Conservation (phyloP, 2,888 invertebrate species). For the Phymatocera aterrima region DNA sequence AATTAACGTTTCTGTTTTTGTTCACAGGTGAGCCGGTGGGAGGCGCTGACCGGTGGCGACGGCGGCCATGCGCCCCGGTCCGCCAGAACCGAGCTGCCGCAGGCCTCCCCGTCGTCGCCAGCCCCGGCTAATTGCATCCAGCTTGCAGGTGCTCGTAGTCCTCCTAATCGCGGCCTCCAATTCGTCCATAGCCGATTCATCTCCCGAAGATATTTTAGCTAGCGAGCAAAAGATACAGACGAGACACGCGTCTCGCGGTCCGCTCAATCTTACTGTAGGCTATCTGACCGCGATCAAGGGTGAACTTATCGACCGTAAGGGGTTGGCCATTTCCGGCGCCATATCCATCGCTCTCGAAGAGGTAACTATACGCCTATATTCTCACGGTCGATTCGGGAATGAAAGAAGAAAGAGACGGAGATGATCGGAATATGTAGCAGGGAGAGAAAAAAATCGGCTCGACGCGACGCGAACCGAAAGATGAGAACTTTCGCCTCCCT, state of each 20-base stretch:
- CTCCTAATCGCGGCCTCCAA: conserved; percentile 55
- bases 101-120: conserved; percentile 73
- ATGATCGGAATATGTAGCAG: too few relatives aligned
- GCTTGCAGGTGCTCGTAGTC: conserved; percentile 59
- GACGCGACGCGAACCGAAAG: too few relatives aligned
- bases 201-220: conserved; percentile 38
- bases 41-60: conserved; percentile 75
- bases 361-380: conserved; percentile 74
- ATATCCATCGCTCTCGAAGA: conserved; percentile 91
- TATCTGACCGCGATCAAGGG: conserved; percentile 91
- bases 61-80: conserved; percentile 80
- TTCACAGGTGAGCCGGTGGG: conserved; percentile 69
- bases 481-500: too few relatives aligned
- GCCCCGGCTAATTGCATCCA: conserved; percentile 68
- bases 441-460: background rate
- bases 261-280: conserved; percentile 84
- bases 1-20: background rate
- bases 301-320: conserved; percentile 86
- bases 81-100: conserved; percentile 76
- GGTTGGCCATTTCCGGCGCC: conserved; percentile 93
- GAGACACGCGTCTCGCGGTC: conserved; percentile 54
- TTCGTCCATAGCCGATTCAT: conserved; percentile 41
- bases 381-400: background rate
- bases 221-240: conserved; percentile 50
- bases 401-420: background rate